Base-by-base conservation (phyloP, 2,888 invertebrate species). In the Apamea crenata region DNA sequence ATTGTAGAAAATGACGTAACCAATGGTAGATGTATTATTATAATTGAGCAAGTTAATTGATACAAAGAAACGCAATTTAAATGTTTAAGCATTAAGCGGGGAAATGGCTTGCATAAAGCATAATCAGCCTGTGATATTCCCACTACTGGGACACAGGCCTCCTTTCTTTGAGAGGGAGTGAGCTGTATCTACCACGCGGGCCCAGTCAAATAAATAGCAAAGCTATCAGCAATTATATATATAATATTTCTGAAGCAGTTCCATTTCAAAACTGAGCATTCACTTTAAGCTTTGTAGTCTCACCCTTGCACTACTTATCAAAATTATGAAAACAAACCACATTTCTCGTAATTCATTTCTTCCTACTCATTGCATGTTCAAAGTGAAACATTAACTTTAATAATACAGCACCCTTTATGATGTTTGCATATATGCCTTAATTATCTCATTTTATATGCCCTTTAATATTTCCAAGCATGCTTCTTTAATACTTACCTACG, bases 311-410 rank as follows among this genome's bases (percentile, higher is more conserved):
- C 59, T 59, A 32, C n/a, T 18, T 44, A 65, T 47, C 4, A 44
- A 69, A 70, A 69, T 56, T 56, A 61, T 70, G 47, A 40, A 82
- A 77, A 69, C 78, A 82, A n/a, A 44, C 56, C n/a, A n/a, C 16
- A 25, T 66, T 80, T 83, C 75, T 36, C 29, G 73, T 40, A 36
- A 69, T 59, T 65, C 25, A 47, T n/a, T n/a, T 69, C 5, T 59
- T 53, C 59, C 74, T 44, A 50, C 29, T 72, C 25, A 69, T 72
- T 74, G 40, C 10, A 12, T 16, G 32, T 72, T 79, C 68, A 72
- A 66, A 82, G 71, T 47, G 29, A 61, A 75, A 16, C 2, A 36
- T 83, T 75, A 72, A 50, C 14, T 53, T 21, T 65, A 83, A 83
- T 83, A 44, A 79, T 32, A 65, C 25, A 36, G 12, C 36, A 14